A percentile compares a stretch with the other conserved stretches of the same genome.
Evolutionary conservation across 2,113 vertebrate species (phyloP).

Genomic region (Rhagologus leucostigma): DNA sequence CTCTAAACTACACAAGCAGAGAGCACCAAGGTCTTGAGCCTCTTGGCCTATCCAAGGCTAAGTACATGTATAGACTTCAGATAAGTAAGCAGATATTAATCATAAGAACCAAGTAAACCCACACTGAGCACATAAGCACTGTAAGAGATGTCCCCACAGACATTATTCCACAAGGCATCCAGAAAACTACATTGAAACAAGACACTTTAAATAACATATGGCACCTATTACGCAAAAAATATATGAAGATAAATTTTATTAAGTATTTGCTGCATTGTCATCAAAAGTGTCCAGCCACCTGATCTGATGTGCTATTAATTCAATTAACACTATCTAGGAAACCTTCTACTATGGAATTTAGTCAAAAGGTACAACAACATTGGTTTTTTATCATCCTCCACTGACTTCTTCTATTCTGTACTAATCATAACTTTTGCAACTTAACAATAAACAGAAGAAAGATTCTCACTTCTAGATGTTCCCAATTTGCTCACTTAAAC

Average conservation of each 20-base stretch:
- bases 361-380: neutral
- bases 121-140: neutral
- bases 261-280: neutral
- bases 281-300: neutral
- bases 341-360: neutral
- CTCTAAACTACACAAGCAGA: neutral
- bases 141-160: neutral
- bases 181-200: neutral
- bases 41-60: neutral
- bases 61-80: neutral
- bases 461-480: neutral
- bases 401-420: neutral
- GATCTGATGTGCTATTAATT: neutral
- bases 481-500: neutral
- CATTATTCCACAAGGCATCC: neutral
- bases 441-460: neutral
- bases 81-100: neutral
- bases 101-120: neutral
- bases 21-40: neutral
- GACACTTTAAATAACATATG: accelerated
- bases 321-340: neutral
- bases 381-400: neutral
- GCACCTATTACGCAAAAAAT: neutral
- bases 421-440: neutral
- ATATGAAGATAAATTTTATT: neutral